Evolutionary conservation across 2,113 vertebrate genomes (phyloP).

Genomic region (Chionomys nivalis): DNA sequence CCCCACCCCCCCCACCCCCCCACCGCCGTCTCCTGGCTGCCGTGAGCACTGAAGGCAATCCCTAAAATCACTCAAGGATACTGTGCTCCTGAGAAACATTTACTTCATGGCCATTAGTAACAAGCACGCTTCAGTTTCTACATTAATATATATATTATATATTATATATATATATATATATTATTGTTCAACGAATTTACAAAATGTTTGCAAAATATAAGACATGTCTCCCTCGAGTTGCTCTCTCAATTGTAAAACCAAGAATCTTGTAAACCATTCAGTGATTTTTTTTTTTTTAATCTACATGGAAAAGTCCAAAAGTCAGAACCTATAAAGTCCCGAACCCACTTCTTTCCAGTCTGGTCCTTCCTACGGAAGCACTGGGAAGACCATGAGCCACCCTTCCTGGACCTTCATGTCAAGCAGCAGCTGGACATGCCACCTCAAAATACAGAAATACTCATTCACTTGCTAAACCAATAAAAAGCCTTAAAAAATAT

Average conservation of each 20-base stretch:
- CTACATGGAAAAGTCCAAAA: slow-evolving; percentile 6
- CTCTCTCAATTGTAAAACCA: slow-evolving; percentile 34
- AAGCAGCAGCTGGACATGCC: not conserved
- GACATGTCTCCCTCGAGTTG: slow-evolving; percentile 1
- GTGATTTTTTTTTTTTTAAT: not conserved
- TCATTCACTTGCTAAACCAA: not conserved
- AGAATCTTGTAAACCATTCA: slow-evolving; percentile 30
- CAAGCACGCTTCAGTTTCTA: not conserved
- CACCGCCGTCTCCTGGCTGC: too few species aligned
- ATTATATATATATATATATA: not conserved
- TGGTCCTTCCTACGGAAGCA: not conserved
- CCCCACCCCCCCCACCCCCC: too few species aligned
- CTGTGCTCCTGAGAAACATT: not conserved
- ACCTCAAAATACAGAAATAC: not conserved
- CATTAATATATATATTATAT: not conserved
- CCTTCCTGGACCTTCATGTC: not conserved
- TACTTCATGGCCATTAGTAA: not conserved
- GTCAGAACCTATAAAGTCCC: not conserved
- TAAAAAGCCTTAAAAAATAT: not conserved
- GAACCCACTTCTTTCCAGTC: not conserved
- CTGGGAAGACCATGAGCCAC: not conserved
- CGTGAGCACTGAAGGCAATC: not conserved
- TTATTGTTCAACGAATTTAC: not conserved
- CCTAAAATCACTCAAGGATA: not conserved
- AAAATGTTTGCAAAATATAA: slow-evolving; percentile 28